Base-by-base conservation (phyloP, 2,113 vertebrate species). In the Ictalurus punctatus region DNA sequence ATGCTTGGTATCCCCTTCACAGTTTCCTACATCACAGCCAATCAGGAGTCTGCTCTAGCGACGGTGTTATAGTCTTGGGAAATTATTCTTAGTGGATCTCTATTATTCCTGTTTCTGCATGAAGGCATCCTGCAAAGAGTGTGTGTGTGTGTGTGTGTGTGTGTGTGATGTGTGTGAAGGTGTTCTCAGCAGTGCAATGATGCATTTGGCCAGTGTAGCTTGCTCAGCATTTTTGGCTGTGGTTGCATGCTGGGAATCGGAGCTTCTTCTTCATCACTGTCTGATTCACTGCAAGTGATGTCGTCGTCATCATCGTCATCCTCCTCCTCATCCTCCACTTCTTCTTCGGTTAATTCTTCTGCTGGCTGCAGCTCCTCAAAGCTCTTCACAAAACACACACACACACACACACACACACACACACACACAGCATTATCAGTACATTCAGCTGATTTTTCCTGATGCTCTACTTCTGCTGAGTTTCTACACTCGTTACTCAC, bases 281-380 rank as follows among this genome's bases (percentile, higher is more conserved):
- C 98, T 73, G 98, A 98, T 89, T 97, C 97, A 54, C 96, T 96
- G 89, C 97, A 98, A 89, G 96, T 97, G 87, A 96, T 96, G 90
- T 98, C 97, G 90, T 98, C 97, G 0, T 96, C 96, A 40, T 96
- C 95, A 34, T 96, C 96, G 0, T 97, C 97, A 0, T 97, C 97
- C 0, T 94, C 91, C 0, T 44, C 40, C 40, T 96, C 96, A 10
- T 94, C 93, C 10, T 94, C 91, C 0, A 96, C 97, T 0, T 97
- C 97, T 0, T 95, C 97, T 1, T 97, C 97, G 0, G 95, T 97
- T 4, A 97, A 97, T 54, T 97, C 97, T 90, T 96, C 97, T 86
- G 90, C 92, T 30, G 85, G 94, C 56, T 94, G 96, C 56, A 96
- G 94, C 87, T 95, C 95, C 93, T 95, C 95, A 63, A 97, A 94